Evolutionary conservation across 37 sponge, comb jelly and placozoan genomes (phyloP).

Genomic region (Diacarnus erythraeanus): DNA sequence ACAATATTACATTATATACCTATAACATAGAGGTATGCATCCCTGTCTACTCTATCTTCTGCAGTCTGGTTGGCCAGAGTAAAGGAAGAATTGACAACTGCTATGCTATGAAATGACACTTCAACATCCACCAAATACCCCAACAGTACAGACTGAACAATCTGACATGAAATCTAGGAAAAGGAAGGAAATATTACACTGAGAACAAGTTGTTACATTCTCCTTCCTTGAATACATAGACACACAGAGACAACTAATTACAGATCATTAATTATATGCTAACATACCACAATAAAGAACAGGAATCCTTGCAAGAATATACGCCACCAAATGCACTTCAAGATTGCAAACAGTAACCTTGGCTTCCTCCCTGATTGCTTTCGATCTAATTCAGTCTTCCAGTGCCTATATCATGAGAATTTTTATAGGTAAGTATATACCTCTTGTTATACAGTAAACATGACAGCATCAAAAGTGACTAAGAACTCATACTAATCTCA

Average conservation of each 20-base stretch:
- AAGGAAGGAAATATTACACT: no score
- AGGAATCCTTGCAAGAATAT: constrained; percentile 23
- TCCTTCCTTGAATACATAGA: no score
- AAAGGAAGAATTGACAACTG: neutral
- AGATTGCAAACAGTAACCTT: constrained; percentile 36
- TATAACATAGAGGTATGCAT: neutral
- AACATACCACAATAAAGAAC: constrained; percentile 29
- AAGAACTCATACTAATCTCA: no score
- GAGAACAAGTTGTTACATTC: no score
- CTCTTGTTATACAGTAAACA: no score
- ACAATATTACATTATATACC: no score
- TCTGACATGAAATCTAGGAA: neutral
- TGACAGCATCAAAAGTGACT: no score
- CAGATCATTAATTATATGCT: no score
- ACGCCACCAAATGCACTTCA: constrained; percentile 50
- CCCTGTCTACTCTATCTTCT: neutral
- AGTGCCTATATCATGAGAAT: no score
- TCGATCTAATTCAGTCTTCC: constrained; percentile 40
- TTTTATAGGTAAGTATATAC: no score
- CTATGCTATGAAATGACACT: neutral
- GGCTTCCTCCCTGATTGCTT: constrained; percentile 37
- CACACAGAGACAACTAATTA: no score
- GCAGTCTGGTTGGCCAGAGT: neutral
- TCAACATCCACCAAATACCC: neutral
- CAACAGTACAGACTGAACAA: neutral